Conservation (phyloP, 2,797 vertebrate species). For the Acipenser ruthenus region DNA sequence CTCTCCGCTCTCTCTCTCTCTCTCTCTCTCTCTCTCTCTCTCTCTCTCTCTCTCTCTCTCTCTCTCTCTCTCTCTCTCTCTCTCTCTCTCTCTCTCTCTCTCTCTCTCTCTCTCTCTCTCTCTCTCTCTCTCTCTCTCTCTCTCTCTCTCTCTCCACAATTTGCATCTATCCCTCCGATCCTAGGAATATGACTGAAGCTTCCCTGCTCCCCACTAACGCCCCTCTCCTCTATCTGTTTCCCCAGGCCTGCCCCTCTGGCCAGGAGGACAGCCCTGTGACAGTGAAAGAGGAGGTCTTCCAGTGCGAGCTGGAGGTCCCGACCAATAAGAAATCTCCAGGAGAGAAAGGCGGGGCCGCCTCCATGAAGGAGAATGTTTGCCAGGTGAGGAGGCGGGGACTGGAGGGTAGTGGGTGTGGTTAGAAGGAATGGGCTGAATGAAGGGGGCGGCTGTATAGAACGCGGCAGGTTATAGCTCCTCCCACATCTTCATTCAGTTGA, state of each 20-base stretch:
- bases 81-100: neutral
- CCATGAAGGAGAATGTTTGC: constrained; percentile 90
- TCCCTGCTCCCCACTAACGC: neutral
- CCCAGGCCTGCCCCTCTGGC: constrained; percentile 37
- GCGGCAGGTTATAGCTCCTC: too few relatives aligned
- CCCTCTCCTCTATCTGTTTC: neutral
- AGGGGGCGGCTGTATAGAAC: too few relatives aligned
- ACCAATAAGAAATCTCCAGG: constrained; percentile 68
- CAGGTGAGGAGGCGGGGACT: constrained; percentile 60
- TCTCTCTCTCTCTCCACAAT: neutral
- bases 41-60: neutral
- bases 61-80: neutral
- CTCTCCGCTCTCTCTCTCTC: neutral
- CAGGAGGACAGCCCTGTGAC: constrained; percentile 43
- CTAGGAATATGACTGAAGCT: too few relatives aligned
- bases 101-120: neutral
- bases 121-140: neutral
- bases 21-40: neutral
- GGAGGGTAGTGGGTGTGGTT: too few relatives aligned
- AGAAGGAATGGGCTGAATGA: too few relatives aligned
- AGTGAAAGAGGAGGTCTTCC: constrained; percentile 55
- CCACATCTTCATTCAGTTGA: too few relatives aligned
- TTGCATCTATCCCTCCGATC: neutral
- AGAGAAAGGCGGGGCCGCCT: constrained; percentile 81
- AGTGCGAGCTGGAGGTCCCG: constrained; percentile 48